Evolutionary conservation across 2,797 vertebrate genomes (phyloP), one percentile per base, ranked within the genome.

Genomic region (Sciurus vulgaris): DNA sequence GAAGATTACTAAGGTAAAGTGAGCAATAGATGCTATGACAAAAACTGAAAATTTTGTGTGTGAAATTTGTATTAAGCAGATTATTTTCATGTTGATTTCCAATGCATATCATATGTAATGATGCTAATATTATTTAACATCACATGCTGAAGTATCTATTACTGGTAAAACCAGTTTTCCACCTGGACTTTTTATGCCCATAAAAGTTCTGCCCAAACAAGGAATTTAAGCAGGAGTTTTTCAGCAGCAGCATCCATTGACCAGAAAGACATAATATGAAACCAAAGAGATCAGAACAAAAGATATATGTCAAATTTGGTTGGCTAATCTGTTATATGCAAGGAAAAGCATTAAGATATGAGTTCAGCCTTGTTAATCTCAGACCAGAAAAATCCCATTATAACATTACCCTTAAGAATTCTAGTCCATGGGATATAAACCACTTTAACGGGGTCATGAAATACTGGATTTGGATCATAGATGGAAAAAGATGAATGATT

Each of bases 151-250:
- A 89, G 14, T 77, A 54, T 89, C n/a, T 20, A n/a, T 6, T 85
- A 44, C 41, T 63, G 51, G 3, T 86, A 91, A 95, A 61, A 65
- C 51, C 9, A 9, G 47, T 12, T 88, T 97, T 91, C 51, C 70
- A 51, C 1, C 5, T 78, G 8, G 38, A 44, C 18, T 35, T 96
- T 79, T 54, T 59, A 54, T 93, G 33, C 11, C 10, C 79, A 7
- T 59, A 86, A 72, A 15, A 13, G n/a, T 76, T 26, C 59, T 94
- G 7, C 5, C 13, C 18, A 77, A 82, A 44, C 11, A 91, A 89
- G 28, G 79, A 73, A 76, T 86, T 7, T 2, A 93, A 7, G 24
- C 3, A n/a, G 4, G 91, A 67, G 63, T 73, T 74, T 24, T 26
- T 84, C 44, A 89, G 28, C 9, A 86, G 28, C 17, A 93, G 38